These are phyloP conservation scores for Notospermus geniculatus DNA, from an alignment of 1,140 invertebrate species.

Conservation along the genomic window DNA sequence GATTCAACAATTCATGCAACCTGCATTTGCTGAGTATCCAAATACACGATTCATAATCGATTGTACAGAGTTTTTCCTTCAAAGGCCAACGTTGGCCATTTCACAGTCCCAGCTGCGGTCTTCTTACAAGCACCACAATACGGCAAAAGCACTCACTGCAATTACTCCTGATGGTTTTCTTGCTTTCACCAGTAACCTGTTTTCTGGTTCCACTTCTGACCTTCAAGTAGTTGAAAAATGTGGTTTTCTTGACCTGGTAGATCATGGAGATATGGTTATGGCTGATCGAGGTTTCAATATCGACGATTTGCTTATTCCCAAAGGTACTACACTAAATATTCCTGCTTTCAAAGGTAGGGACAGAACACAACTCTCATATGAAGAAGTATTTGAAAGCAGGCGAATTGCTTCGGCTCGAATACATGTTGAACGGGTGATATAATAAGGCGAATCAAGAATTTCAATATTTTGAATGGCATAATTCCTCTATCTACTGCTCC, in stretches of 20 bases:
- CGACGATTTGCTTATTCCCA: neutral
- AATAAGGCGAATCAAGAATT: too few species aligned
- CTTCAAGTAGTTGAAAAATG: slow-evolving; percentile 7
- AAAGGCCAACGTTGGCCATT: too few species aligned
- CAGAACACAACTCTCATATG: too few species aligned
- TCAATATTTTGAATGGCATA: too few species aligned
- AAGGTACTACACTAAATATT: neutral
- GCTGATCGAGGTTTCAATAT: slow-evolving; percentile 17
- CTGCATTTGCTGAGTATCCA: too few species aligned
- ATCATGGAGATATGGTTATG: slow-evolving; percentile 15
- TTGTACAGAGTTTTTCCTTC: too few species aligned
- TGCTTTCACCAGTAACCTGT: slow-evolving; percentile 31
- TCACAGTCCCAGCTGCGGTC: slow-evolving; percentile 8
- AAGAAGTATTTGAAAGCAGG: too few species aligned
- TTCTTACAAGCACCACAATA: slow-evolving; percentile 26
- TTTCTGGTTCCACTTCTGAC: slow-evolving; percentile 10
- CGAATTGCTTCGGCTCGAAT: too few species aligned
- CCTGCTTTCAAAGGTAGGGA: slow-evolving; percentile 8
- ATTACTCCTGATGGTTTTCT: slow-evolving; percentile 39
- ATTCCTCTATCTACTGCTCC: too few species aligned
- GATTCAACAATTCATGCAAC: too few species aligned
- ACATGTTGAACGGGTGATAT: too few species aligned
- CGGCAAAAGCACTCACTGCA: slow-evolving; percentile 36
- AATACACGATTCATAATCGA: too few species aligned
- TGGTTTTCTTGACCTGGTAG: slow-evolving; percentile 11